A percentile compares a stretch with the other conserved stretches of the same genome.
Evolutionary conservation across 37 sponge, comb jelly and placozoan genomes (phyloP).

Genomic region (Corticium candelabrum): DNA sequence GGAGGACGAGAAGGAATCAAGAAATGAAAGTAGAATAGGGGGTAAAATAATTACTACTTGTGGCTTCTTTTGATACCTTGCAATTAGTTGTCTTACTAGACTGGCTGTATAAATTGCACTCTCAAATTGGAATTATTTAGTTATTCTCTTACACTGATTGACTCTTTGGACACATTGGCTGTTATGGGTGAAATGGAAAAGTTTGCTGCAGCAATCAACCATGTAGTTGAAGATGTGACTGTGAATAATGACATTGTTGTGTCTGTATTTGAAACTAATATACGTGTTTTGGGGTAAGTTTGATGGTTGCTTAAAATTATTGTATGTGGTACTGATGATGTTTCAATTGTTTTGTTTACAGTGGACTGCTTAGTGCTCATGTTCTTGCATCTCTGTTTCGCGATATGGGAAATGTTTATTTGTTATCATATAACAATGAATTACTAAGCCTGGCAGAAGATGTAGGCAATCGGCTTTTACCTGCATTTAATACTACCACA

Average conservation of each 20-base stretch:
- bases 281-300: conserved; percentile 87
- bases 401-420: conserved; percentile 31
- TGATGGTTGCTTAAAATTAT: not conserved
- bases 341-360: not conserved
- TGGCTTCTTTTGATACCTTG: no score
- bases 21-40: no score
- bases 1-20: no score
- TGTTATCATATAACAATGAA: conserved; percentile 76
- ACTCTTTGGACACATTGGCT: conserved; percentile 86
- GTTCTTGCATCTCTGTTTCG: conserved; percentile 65
- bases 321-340: not conserved
- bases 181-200: conserved; percentile 73
- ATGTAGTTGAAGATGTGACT: conserved; percentile 49
- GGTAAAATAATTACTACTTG: no score
- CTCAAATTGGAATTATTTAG: conserved; percentile 8
- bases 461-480: conserved; percentile 67
- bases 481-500: conserved; percentile 89
- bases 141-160: conserved; percentile 87
- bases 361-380: conserved; percentile 90
- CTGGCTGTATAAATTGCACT: no score
- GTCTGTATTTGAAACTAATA: conserved; percentile 96
- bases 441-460: conserved; percentile 65
- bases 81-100: no score
- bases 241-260: conserved; percentile 79
- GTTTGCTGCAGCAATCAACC: conserved; percentile 64